Evolutionary conservation across 2,113 vertebrate genomes (phyloP).

Genomic region (Zonotrichia leucophrys): DNA sequence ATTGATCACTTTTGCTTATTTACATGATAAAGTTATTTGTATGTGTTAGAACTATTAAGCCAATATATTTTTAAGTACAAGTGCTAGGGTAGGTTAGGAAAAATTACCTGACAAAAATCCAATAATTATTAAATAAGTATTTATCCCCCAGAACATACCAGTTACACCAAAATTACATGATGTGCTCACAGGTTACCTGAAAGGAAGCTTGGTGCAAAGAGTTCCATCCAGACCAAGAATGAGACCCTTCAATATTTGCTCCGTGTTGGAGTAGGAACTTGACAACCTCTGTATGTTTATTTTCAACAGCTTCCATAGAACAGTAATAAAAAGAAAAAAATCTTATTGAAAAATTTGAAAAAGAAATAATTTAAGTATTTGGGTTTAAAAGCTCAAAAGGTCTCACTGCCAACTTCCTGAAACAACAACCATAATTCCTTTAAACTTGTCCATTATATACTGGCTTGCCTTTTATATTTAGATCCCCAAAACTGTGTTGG

Average conservation of each 20-base stretch:
- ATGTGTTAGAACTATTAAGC: not conserved
- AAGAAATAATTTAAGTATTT: not conserved
- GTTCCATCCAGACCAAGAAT: constrained; percentile 90
- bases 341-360: not conserved
- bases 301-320: constrained; percentile 78
- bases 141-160: constrained; percentile 26
- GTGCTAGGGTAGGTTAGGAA: not conserved
- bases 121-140: not conserved
- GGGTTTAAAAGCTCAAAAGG: not conserved
- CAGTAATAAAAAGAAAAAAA: not conserved
- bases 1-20: not conserved
- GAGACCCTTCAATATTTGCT: constrained; percentile 81
- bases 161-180: constrained; percentile 29
- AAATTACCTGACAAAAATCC: not conserved
- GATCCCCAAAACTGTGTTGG: not conserved
- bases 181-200: constrained; percentile 73
- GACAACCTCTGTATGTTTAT: constrained; percentile 73
- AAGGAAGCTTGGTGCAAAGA: constrained; percentile 90
- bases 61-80: not conserved
- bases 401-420: not conserved
- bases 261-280: constrained; percentile 78
- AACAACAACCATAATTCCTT: not conserved
- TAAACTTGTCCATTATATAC: not conserved
- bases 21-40: not conserved
- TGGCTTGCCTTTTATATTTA: not conserved